These are phyloP conservation scores for Periphyllus acericola DNA, from an alignment of 2,888 invertebrate species.

Conservation along the genomic window DNA sequence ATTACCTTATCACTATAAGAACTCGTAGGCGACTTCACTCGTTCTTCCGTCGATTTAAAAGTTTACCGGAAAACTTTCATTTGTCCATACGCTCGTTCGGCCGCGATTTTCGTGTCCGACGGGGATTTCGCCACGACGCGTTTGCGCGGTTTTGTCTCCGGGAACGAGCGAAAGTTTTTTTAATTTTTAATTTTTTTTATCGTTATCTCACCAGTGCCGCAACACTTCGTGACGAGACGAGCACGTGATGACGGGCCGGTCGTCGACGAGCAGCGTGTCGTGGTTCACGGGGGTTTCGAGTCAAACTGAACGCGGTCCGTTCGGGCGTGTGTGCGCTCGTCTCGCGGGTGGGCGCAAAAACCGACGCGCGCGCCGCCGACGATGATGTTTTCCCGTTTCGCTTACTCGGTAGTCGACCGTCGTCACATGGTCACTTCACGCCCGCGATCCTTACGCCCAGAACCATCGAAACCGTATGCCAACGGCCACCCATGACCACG, in stretches of 20 bases:
- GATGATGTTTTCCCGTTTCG: neutral
- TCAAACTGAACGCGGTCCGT: constrained; percentile 21
- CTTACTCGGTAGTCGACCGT: neutral
- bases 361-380: constrained; percentile 1
- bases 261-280: constrained; percentile 25
- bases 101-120: neutral
- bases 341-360: neutral
- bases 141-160: neutral
- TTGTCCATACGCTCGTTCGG: neutral
- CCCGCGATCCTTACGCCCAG: neutral
- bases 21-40: neutral
- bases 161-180: neutral
- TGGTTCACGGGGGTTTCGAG: neutral
- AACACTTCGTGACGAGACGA: neutral
- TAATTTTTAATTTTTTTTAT: neutral
- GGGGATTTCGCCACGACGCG: neutral
- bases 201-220: neutral
- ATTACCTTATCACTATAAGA: neutral
- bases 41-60: neutral
- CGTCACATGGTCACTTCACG: neutral
- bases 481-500: too few relatives aligned
- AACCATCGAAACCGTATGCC: neutral
- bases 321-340: neutral
- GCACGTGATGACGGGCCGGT: constrained; percentile 32
- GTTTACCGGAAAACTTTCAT: neutral